phyloP scores from a whole-genome alignment of 1,140 invertebrate genomes.

The Cyphomyrmex costatus region DNA sequence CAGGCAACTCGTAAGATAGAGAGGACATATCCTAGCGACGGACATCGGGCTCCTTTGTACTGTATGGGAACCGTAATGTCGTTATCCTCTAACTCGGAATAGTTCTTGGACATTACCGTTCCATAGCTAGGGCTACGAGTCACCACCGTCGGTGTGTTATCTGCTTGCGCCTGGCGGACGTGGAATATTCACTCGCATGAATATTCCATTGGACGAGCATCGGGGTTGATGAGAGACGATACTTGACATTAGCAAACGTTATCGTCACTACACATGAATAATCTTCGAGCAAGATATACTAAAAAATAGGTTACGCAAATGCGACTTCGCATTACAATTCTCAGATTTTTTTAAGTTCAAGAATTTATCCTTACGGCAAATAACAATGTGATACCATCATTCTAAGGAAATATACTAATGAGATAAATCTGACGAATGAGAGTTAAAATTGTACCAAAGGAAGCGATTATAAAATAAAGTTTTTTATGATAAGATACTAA shows the following conservation, averaged over 20 bases:
- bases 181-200: conserved; percentile 57
- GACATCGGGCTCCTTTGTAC: conserved; percentile 45
- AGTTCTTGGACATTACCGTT: conserved; percentile 59
- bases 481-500: background rate
- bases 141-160: conserved; percentile 47
- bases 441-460: background rate
- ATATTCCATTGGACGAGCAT: conserved; percentile 61
- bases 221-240: conserved; percentile 51
- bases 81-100: conserved; percentile 58
- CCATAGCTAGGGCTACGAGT: conserved; percentile 28
- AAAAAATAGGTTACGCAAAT: background rate
- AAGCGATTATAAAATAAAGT: background rate
- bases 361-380: background rate
- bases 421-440: background rate
- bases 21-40: conserved; percentile 35
- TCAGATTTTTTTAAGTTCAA: background rate
- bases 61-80: conserved; percentile 34
- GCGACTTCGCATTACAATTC: background rate
- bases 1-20: conserved; percentile 44
- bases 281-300: conserved; percentile 20
- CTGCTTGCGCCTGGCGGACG: conserved; percentile 46
- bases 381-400: background rate
- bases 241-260: conserved; percentile 51
- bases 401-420: background rate
- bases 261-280: conserved; percentile 35